Percentiles rank a stretch among this genome's conserved stretches.
phyloP scores from a whole-genome alignment of 2,113 vertebrate species.

The Heteronetta atricapilla region DNA sequence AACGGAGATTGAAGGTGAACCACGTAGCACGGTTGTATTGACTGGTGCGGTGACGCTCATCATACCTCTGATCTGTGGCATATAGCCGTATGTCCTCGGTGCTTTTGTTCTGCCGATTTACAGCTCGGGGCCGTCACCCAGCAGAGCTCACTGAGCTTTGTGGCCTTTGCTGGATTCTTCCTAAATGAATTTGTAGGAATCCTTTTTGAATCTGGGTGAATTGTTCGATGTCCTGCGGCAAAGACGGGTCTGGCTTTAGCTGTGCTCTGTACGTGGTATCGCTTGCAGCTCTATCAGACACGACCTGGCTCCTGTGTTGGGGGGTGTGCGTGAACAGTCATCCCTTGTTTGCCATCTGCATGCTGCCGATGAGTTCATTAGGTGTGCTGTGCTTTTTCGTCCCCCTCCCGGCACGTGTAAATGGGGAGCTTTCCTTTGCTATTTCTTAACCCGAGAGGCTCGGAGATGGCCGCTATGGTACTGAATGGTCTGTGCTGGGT shows the following conservation, averaged over 20 bases:
- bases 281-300: background rate
- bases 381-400: background rate
- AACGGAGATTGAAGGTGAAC: background rate
- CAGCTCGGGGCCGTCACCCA: background rate
- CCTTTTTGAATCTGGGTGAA: background rate
- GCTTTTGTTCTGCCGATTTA: background rate
- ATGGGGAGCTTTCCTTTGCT: background rate
- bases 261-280: rapidly evolving
- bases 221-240: background rate
- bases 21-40: background rate
- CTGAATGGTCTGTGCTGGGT: background rate
- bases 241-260: background rate
- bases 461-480: background rate
- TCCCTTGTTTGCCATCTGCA: background rate
- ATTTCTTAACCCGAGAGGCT: background rate
- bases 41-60: background rate
- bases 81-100: background rate
- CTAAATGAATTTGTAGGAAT: background rate
- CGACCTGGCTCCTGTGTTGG: background rate
- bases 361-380: background rate
- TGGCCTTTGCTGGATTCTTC: background rate
- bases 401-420: background rate
- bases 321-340: background rate
- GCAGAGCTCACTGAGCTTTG: background rate
- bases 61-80: background rate